A percentile compares a stretch with the other conserved stretches of the same genome.
Evolutionary conservation across 2,888 invertebrate genomes (phyloP).

Genomic region (Terebella lapidaria): DNA sequence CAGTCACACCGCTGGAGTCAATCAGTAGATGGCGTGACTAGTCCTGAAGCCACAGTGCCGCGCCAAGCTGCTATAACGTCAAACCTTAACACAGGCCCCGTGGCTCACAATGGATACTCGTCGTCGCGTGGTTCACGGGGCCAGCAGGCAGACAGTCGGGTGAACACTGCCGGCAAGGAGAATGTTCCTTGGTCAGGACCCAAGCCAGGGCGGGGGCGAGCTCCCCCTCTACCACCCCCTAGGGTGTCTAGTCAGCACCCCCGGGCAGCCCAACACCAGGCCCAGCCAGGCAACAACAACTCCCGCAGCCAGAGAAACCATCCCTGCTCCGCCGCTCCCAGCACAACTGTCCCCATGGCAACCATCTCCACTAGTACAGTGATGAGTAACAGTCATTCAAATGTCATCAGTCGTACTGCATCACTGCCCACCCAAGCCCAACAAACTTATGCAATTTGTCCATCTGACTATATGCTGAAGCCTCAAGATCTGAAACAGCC

Average conservation of each 20-base stretch:
- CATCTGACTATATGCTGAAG: conserved; percentile 23
- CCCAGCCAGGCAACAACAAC: background rate
- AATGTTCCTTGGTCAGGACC: background rate
- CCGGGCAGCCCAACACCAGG: background rate
- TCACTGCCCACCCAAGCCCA: background rate
- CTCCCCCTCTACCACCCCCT: background rate
- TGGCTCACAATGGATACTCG: background rate
- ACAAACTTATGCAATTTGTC: conserved; percentile 13
- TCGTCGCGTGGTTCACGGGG: background rate
- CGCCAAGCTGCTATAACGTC: background rate
- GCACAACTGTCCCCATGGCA: no score
- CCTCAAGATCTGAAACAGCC: background rate
- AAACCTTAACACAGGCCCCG: background rate
- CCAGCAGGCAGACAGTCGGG: background rate
- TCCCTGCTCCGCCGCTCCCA: background rate
- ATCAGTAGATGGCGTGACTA: background rate
- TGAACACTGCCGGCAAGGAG: background rate
- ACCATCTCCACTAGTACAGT: no score
- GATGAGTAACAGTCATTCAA: no score
- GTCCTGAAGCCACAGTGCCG: background rate
- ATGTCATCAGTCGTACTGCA: no score
- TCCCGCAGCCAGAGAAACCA: background rate
- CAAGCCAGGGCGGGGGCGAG: background rate
- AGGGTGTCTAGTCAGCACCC: background rate
- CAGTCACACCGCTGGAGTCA: no score